Conservation (phyloP, 2,888 invertebrate species). For the Serripes groenlandicus region DNA sequence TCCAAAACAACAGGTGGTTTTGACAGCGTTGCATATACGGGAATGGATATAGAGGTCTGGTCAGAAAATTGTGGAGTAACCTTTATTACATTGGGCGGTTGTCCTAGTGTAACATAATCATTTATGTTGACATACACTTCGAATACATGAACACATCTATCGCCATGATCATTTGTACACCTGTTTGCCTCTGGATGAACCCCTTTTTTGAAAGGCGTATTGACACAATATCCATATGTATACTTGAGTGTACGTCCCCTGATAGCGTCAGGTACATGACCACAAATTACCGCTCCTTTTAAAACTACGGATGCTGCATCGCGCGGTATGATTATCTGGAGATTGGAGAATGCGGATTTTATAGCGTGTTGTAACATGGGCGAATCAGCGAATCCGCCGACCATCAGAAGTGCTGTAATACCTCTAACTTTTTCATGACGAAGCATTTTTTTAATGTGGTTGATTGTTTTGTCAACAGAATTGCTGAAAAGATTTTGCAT, state of each 20-base stretch:
- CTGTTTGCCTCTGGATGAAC: constrained; percentile 11
- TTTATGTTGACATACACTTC: not conserved
- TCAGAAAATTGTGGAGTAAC: not conserved
- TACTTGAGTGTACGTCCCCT: constrained; percentile 16
- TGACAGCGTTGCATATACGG: not conserved
- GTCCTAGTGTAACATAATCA: not conserved
- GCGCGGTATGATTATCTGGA: constrained; percentile 25
- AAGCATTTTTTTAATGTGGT: not conserved
- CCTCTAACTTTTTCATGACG: not conserved
- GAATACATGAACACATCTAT: not conserved
- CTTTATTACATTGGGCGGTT: not conserved
- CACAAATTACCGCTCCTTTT: constrained; percentile 40
- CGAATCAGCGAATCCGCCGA: constrained; percentile 40
- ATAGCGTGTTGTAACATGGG: constrained; percentile 10
- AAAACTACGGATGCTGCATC: constrained; percentile 14
- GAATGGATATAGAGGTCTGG: not conserved
- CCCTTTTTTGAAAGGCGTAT: not conserved
- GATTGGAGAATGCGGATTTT: not conserved
- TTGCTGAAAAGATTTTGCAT: not conserved
- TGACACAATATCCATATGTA: constrained; percentile 23
- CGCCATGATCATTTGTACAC: not conserved
- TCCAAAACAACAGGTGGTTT: not conserved
- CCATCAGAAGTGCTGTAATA: constrained; percentile 15
- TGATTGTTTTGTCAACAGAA: not conserved
- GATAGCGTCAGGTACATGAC: constrained; percentile 15